Base-by-base conservation (phyloP, 2,113 vertebrate species). In the Pao palembangensis region DNA sequence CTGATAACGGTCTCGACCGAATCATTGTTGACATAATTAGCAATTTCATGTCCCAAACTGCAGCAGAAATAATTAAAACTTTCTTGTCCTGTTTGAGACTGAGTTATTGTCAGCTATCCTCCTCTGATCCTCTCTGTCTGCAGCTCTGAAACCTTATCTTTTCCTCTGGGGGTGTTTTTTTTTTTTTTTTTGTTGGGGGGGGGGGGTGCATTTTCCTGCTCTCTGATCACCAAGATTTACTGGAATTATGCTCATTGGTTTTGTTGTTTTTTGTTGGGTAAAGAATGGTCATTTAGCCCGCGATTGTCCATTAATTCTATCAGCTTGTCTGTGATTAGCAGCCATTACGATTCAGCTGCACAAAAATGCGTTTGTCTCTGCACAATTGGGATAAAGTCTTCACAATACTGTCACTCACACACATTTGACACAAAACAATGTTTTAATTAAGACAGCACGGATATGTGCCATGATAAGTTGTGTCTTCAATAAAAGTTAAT, bases 1-100 rank as follows among this genome's bases (percentile, higher is more conserved):
- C 78, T 88, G 88, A 90, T 90, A 85, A 85, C 74, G 71, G 72
- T 89, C 89, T 86, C 82, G 4, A 83, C 59, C 23, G 69, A 82
- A 85, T 86, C 69, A 77, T 80, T 89, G 83, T 84, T 85, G 79
- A 83, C 82, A 71, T 81, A 88, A 90, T 90, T 88, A 88, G 75
- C 82, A 83, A 88, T 87, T 89, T 73, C 70, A 81, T 82, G 74
- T 84, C 64, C 67, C 62, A 72, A 88, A 89, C 89, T 84, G 70
- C 65, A 81, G 76, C 71, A 55, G 16, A 74, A 87, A 82, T 85
- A 74, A 88, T 90, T 78, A 78, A 78, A 85, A 77, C 18, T 58
- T 65, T 62, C 76, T 55, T 28, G 51, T 82, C 55, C 21, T 53
- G 49, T 75, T 81, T 80, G 49, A 79, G 71, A 70, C 60, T 64